phyloP scores from a whole-genome alignment of 2,113 vertebrate species.

The Gallinago undulata region DNA sequence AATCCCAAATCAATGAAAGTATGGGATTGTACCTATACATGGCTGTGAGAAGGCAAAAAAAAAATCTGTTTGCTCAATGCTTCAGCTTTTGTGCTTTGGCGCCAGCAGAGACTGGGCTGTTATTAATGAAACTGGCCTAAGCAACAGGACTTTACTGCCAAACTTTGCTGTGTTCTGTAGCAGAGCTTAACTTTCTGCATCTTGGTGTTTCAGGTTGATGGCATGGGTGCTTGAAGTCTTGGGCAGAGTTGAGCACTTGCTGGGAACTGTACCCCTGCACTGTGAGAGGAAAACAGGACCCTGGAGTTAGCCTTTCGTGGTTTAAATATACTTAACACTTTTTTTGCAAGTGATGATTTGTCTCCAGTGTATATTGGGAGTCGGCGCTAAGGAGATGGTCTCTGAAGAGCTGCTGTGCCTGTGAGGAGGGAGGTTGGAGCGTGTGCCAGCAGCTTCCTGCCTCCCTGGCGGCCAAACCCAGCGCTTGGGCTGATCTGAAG shows the following conservation, averaged over 20 bases:
- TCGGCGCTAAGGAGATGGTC: fast-evolving
- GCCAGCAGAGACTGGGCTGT: neutral
- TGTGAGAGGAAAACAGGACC: neutral
- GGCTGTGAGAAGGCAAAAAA: neutral
- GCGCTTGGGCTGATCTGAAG: fast-evolving
- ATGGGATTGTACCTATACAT: neutral
- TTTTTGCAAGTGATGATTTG: neutral
- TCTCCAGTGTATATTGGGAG: fast-evolving
- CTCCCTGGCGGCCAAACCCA: fast-evolving
- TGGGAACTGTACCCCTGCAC: neutral
- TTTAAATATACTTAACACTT: neutral
- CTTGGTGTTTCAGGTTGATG: neutral
- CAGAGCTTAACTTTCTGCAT: fast-evolving
- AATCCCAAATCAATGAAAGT: neutral
- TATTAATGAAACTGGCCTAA: neutral
- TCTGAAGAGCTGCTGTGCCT: fast-evolving
- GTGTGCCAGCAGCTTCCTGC: neutral
- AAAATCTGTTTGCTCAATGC: neutral
- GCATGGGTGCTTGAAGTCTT: neutral
- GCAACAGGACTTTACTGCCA: neutral
- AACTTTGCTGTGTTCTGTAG: fast-evolving
- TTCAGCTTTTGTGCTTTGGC: neutral
- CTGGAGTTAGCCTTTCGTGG: neutral
- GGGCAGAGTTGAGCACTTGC: neutral
- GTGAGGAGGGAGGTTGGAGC: neutral